These are phyloP conservation scores for Phytoseiulus persimilis DNA, from an alignment of 2,888 invertebrate species.

Conservation along the genomic window DNA sequence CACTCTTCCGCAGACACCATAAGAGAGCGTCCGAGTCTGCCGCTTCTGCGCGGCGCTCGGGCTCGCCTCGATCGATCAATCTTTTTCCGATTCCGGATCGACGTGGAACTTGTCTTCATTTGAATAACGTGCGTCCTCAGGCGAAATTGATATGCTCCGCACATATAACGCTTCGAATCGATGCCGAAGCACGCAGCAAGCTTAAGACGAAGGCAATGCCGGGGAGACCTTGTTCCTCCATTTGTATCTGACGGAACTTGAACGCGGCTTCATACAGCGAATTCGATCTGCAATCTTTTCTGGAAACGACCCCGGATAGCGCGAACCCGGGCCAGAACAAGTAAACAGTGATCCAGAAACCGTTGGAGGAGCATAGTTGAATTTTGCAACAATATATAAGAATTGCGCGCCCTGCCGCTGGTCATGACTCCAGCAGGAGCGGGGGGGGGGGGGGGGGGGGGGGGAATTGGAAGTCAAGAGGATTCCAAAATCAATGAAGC, in stretches of 20 bases:
- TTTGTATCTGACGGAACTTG: neutral
- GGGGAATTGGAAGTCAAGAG: neutral
- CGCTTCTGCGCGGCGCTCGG: neutral
- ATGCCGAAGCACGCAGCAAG: neutral
- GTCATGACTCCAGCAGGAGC: neutral
- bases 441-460: neutral
- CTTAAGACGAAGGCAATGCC: neutral
- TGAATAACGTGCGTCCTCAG: neutral
- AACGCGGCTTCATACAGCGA: neutral
- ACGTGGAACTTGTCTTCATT: neutral
- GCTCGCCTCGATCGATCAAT: neutral
- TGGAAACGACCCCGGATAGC: neutral
- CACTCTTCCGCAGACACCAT: too few species aligned
- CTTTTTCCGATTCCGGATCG: neutral
- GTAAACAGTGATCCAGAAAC: neutral
- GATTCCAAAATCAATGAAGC: neutral
- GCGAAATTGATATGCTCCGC: neutral
- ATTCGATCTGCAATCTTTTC: neutral
- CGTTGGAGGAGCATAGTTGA: neutral
- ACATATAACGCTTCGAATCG: neutral
- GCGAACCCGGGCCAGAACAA: neutral
- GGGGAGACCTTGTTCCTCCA: neutral
- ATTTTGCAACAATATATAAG: neutral
- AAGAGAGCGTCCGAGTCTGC: too few species aligned
- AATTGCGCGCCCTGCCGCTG: neutral